phyloP scores from a whole-genome alignment of 2,888 invertebrate genomes.

The Acleris holmiana region DNA sequence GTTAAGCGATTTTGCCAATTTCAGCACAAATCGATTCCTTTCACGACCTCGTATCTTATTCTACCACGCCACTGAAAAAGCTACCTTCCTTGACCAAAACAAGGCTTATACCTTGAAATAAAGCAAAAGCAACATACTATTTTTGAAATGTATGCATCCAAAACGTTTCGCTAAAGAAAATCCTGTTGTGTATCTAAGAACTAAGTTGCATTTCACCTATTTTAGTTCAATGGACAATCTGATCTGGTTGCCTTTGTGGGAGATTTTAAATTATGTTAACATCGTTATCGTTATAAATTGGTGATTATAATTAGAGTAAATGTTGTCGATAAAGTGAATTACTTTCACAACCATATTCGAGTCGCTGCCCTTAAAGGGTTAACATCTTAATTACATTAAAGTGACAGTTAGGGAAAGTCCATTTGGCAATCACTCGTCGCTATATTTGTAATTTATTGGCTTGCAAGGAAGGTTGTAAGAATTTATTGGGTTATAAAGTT shows the following conservation, averaged over 20 bases:
- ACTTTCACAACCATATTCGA: constrained; percentile 11
- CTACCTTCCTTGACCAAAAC: too few relatives aligned
- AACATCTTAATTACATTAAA: constrained; percentile 4
- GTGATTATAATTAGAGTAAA: constrained; percentile 24
- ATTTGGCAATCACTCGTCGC: background rate
- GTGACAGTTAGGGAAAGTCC: constrained; percentile 1
- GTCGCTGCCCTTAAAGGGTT: constrained; percentile 17
- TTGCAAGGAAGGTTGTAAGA: too few relatives aligned
- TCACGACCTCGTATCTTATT: too few relatives aligned
- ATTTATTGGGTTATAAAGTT: too few relatives aligned
- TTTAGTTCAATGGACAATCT: constrained; percentile 4
- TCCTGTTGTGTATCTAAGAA: background rate
- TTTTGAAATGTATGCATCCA: too few relatives aligned
- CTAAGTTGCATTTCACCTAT: constrained; percentile 7
- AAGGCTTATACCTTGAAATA: too few relatives aligned
- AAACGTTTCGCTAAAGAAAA: background rate
- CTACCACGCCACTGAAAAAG: too few relatives aligned
- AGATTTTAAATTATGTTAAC: constrained; percentile 29
- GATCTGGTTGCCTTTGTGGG: constrained; percentile 7
- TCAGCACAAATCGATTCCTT: background rate
- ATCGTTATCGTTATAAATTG: constrained; percentile 16
- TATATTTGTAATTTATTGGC: too few relatives aligned
- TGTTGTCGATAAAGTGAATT: constrained; percentile 9
- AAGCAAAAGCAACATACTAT: too few relatives aligned
- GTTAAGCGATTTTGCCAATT: constrained; percentile 50